Evolutionary conservation across 2,113 vertebrate species (phyloP).

Genomic region (Gobiocypris rarus): DNA sequence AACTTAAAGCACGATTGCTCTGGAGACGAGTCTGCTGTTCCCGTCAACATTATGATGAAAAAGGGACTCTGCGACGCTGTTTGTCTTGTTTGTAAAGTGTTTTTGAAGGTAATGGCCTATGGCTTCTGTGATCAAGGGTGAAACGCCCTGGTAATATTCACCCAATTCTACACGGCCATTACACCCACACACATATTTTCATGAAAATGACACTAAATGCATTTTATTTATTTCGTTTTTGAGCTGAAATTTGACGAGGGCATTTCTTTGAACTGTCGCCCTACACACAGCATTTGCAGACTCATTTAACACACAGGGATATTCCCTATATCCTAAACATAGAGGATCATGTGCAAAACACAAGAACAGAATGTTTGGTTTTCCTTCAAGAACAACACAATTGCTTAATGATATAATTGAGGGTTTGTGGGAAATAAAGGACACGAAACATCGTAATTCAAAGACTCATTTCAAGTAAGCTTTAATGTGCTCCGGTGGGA

Average conservation of each 20-base stretch:
- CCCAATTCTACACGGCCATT: neutral
- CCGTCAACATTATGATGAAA: neutral
- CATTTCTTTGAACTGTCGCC: no score
- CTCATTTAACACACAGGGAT: neutral
- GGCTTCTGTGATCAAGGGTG: neutral
- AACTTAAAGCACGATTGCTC: neutral
- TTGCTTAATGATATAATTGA: neutral
- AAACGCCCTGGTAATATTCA: neutral
- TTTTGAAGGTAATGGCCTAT: neutral
- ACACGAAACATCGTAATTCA: constrained; percentile 40
- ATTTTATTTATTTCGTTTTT: neutral
- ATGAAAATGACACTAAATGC: neutral
- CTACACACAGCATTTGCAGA: neutral
- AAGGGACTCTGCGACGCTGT: neutral
- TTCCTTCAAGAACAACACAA: neutral
- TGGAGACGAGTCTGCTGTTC: neutral
- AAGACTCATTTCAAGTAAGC: constrained; percentile 82
- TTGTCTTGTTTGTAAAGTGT: neutral
- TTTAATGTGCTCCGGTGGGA: constrained; percentile 89
- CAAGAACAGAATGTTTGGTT: neutral
- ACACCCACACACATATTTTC: neutral
- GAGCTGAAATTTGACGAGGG: neutral
- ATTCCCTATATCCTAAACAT: neutral
- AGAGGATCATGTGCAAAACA: neutral
- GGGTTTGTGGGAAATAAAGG: neutral